Conservation (phyloP, 2,113 vertebrate species). For the Setophaga petechia region DNA sequence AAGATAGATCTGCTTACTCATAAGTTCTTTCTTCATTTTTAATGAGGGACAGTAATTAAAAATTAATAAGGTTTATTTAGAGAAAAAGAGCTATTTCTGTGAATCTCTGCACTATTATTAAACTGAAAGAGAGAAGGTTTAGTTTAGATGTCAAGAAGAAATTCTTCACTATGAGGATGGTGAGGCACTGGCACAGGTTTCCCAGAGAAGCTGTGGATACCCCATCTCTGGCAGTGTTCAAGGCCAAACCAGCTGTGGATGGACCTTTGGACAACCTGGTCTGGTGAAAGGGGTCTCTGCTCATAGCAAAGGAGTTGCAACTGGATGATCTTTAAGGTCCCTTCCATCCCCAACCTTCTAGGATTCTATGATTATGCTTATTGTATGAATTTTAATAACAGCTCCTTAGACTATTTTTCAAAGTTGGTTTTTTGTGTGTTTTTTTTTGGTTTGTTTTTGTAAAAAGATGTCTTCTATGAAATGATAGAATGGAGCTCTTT, state of each 20-base stretch:
- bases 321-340: background rate
- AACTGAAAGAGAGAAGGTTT: background rate
- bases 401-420: background rate
- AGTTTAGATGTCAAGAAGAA: background rate
- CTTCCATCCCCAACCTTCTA: background rate
- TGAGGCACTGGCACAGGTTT: background rate
- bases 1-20: background rate
- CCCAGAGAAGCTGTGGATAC: background rate
- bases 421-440: too few relatives aligned
- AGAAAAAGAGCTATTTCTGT: background rate
- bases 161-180: background rate
- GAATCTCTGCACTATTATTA: background rate
- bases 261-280: background rate
- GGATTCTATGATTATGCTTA: background rate
- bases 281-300: background rate
- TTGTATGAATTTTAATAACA: background rate
- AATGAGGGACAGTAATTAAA: slow-evolving; percentile 2
- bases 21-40: slow-evolving; percentile 4
- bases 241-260: background rate
- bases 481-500: background rate
- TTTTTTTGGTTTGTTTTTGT: background rate
- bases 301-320: background rate
- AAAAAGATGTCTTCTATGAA: background rate
- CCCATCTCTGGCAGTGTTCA: background rate
- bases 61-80: slow-evolving; percentile 10